Percentiles rank a stretch among this genome's conserved stretches.
Evolutionary conservation across 1,140 invertebrate species (phyloP).

Genomic region (Metaphire vulgaris): DNA sequence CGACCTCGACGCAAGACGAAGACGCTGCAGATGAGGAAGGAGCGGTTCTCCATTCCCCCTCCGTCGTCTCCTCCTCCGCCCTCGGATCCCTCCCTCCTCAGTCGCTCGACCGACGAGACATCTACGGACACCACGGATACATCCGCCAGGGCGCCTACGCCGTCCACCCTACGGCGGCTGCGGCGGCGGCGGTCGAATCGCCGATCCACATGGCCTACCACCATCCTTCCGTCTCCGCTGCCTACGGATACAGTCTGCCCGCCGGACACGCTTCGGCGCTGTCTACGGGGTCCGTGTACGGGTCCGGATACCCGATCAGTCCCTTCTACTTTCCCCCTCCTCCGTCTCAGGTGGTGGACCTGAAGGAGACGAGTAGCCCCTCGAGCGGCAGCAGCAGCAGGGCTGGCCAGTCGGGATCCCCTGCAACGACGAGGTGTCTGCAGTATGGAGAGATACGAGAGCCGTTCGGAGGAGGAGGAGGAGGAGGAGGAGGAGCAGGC

Average conservation of each 20-base stretch:
- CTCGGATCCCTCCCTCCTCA: background rate
- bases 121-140: background rate
- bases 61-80: background rate
- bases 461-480: background rate
- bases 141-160: background rate
- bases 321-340: background rate
- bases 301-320: background rate
- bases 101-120: background rate
- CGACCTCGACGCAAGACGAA: conserved; percentile 58
- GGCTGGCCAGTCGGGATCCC: background rate
- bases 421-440: background rate
- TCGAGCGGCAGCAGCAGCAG: background rate
- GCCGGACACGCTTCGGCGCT: background rate
- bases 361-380: background rate
- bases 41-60: background rate
- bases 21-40: conserved; percentile 30
- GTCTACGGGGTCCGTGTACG: background rate
- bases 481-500: background rate
- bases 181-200: too few relatives aligned
- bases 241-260: background rate
- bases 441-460: background rate
- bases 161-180: background rate
- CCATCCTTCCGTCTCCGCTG: background rate
- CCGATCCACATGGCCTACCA: background rate
- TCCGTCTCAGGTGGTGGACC: background rate